phyloP scores from a whole-genome alignment of 2,113 vertebrate species.

The Aspiorhynchus laticeps region DNA sequence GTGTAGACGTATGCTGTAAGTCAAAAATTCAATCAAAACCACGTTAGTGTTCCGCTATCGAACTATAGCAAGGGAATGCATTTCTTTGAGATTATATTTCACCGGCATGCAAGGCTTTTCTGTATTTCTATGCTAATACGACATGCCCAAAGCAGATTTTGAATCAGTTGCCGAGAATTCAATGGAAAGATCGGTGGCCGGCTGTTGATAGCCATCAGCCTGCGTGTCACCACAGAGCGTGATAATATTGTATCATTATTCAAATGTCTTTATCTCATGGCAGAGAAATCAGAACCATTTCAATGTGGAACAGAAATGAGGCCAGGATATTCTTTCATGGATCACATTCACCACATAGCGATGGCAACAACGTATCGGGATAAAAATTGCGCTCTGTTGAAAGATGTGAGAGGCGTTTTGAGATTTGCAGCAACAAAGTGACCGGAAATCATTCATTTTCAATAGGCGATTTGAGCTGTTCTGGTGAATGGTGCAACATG shows the following conservation, averaged over 20 bases:
- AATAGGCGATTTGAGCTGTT: not conserved
- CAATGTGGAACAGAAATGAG: not conserved
- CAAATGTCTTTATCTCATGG: slow-evolving; percentile 23
- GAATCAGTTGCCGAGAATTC: slow-evolving; percentile 8
- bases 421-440: not conserved
- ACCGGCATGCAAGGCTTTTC: not conserved
- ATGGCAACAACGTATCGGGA: not conserved
- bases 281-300: slow-evolving; percentile 1
- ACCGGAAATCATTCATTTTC: not conserved
- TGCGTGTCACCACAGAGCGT: not conserved
- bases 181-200: slow-evolving; percentile 2
- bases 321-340: slow-evolving; percentile 13
- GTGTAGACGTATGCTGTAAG: slow-evolving; percentile 1
- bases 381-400: not conserved
- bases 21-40: slow-evolving; percentile 33
- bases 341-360: not conserved
- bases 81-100: slow-evolving; percentile 34
- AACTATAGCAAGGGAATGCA: not conserved
- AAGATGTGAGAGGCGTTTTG: not conserved
- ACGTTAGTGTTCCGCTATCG: not conserved
- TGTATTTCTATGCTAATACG: slow-evolving; percentile 35
- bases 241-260: slow-evolving; percentile 38
- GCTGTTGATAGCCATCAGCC: slow-evolving; percentile 32
- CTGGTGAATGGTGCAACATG: not conserved
- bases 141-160: not conserved